Base-by-base conservation (phyloP, 2,797 vertebrate species). In the Poecilia picta region DNA sequence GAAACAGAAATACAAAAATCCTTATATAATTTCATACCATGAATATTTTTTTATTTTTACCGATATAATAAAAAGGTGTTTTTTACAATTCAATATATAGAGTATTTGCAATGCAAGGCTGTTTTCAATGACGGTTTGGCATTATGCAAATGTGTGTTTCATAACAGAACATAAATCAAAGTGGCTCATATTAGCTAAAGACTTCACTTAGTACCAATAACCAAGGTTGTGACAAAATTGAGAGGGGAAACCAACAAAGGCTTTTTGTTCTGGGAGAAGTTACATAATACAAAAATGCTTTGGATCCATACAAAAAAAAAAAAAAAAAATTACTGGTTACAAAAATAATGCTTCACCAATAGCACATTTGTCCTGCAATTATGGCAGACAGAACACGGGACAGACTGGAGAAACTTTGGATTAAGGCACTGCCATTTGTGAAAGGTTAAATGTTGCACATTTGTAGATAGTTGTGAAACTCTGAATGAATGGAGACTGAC, bases 241-340 rank as follows among this genome's bases (percentile, higher is more conserved):
- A 72, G 51, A 75, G 28, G 20, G 41, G 12, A 71, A 53, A 23
- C 18, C 2, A n/a, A 85, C 47, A 90, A 75, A 82, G 10, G 74
- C 41, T 85, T 77, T 89, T 94, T 94, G 87, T 92, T 89, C 71
- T 8, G 43, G 12, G 73, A 15, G 43, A 20, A 59, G 79, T 90
- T 89, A 86, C 53, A 75, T 91, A 87, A 91, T 73, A 89, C 55
- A 85, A 86, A 88, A 93, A 87, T 85, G 86, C 83, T 86, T 87
- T 85, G 91, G 78, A 86, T 76, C 80, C 70, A 93, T 90, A 53
- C 3, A 51, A 74, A 46, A 87, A 28, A 89, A 59, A 23, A 2
- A 8, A 8, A 86, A 74, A 51, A 87, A 31, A 89, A 51, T 71
- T 76, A n/a, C 73, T 81, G 55, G 81, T 85, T 85, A 88, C 80